Percentiles rank a stretch among this genome's conserved stretches.
phyloP scores from a whole-genome alignment of 2,888 invertebrate species.

The Aphodius granarius region DNA sequence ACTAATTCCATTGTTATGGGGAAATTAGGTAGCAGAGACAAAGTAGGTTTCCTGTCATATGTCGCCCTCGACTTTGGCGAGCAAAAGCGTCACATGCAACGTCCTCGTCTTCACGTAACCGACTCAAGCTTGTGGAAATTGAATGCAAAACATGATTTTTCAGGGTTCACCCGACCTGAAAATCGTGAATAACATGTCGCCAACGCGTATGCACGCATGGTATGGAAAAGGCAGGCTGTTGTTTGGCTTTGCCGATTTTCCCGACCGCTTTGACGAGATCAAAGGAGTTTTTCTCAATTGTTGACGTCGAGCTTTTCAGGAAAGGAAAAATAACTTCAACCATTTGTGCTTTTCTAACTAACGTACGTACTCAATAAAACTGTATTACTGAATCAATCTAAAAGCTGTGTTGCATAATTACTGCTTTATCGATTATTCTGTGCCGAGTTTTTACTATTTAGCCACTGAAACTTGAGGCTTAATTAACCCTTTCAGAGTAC shows the following conservation, averaged over 20 bases:
- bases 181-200: background rate
- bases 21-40: background rate
- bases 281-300: background rate
- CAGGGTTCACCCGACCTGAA: background rate
- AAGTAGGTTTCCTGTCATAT: background rate
- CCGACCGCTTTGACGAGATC: background rate
- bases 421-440: too few species aligned
- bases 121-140: background rate
- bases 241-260: background rate
- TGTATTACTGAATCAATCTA: too few species aligned
- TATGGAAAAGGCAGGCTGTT: background rate
- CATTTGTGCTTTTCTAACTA: too few species aligned
- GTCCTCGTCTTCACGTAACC: background rate
- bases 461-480: too few species aligned
- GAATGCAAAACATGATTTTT: background rate
- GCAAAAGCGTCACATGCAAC: background rate
- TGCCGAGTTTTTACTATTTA: too few species aligned
- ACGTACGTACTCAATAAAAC: too few species aligned
- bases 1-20: background rate
- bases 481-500: too few species aligned
- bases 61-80: background rate
- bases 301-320: background rate
- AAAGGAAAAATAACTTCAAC: background rate
- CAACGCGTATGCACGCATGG: background rate
- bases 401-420: too few species aligned